A percentile compares a stretch with the other conserved stretches of the same genome.
Evolutionary conservation across 2,888 invertebrate genomes (phyloP).

Genomic region (Helicoverpa assulta): DNA sequence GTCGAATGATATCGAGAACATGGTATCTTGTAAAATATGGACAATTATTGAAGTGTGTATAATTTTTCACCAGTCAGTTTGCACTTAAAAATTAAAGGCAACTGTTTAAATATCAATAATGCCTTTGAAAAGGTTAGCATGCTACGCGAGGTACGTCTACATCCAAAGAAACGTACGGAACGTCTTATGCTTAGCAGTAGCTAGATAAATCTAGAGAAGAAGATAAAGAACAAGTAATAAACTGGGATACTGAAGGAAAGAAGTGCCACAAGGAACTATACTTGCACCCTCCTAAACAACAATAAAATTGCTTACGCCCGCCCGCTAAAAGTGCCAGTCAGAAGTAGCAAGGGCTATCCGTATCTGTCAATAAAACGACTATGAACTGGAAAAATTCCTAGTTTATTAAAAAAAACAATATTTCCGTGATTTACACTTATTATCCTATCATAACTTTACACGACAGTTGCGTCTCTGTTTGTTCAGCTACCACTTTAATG

Average conservation of each 20-base stretch:
- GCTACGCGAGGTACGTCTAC: background rate
- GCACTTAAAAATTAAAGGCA: background rate
- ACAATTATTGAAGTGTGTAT: too few relatives aligned
- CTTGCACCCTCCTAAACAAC: background rate
- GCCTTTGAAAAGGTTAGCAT: background rate
- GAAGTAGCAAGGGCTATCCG: background rate
- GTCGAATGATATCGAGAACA: too few relatives aligned
- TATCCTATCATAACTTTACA: slow-evolving; percentile 82
- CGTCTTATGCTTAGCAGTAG: background rate
- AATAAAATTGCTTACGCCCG: too few relatives aligned
- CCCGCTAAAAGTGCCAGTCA: background rate
- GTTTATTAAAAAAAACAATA: slow-evolving; percentile 62
- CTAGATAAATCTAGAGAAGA: background rate
- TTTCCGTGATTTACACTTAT: slow-evolving; percentile 66
- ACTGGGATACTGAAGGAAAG: background rate
- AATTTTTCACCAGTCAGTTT: too few relatives aligned
- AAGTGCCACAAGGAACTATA: background rate
- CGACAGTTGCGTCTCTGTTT: slow-evolving; percentile 81
- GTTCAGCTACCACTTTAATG: slow-evolving; percentile 82
- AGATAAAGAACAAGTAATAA: background rate
- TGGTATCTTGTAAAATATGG: too few relatives aligned
- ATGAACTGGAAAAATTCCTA: slow-evolving; percentile 52
- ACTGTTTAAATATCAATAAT: background rate
- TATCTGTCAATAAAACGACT: slow-evolving; percentile 33
- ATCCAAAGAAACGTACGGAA: background rate